Evolutionary conservation across 2,797 vertebrate species (phyloP), one percentile per base, ranked within the genome.

Genomic region (Danio albolineatus): DNA sequence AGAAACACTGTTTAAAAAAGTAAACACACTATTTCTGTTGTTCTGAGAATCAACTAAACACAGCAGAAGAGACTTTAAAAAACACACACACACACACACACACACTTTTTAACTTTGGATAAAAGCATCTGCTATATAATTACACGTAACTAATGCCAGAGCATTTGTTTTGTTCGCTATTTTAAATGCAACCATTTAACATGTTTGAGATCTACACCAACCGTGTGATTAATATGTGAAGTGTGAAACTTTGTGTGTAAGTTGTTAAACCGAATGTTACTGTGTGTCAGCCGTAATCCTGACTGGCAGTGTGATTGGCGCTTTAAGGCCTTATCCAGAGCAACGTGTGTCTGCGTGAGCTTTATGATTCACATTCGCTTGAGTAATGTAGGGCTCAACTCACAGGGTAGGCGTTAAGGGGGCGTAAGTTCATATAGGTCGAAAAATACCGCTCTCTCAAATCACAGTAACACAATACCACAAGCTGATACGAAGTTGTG

Each of bases 401-500:
- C 56, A 10, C 19, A 81, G 49, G 56, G 78, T 83, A 54, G 85
- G 85, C 17, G 71, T 78, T 67, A 54, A 65, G 75, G 49, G 54
- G 65, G 64, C 9, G 76, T 51, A 13, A 54, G 76, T 69, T 79
- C 36, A 61, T 21, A 54, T 46, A 75, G 83, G 74, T 81, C 81
- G 74, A 71, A 53, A 80, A 65, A 53, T 49, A 46, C 19, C 28
- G 43, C 54, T 77, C 39, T 59, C 19, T 82, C 57, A 36, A 56
- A 78, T 70, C 74, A 64, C 49, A 64, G 44, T 10, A 54, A 38
- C 49, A 73, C 60, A 39, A 57, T 53, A 51, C 16, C 8, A 21
- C 49, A 16, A 62, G 61, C 56, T 0, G 51, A 57, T 41, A 76
- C 16, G 16, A 76, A 19, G 43, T 13, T 46, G 16, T 66, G 19